Base-by-base conservation (phyloP, 2,888 invertebrate genomes). In the Temnothorax ravouxi region DNA sequence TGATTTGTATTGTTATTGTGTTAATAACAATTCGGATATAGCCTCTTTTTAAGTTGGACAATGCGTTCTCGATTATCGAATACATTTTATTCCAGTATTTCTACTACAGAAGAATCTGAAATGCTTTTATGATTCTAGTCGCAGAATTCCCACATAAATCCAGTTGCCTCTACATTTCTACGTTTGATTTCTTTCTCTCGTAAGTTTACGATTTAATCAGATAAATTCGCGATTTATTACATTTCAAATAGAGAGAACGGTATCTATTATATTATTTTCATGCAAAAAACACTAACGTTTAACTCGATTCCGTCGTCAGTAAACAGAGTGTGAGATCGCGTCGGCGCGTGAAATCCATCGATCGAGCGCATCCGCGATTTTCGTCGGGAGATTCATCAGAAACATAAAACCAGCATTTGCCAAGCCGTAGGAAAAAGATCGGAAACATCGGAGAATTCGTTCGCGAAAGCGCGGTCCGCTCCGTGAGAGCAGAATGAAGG, bases 311-410 rank as follows among this genome's bases (percentile, higher is more conserved):
- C 54, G 44, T 76, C 34, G 61, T 77, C 75, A 44, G 11, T 29
- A 77, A 82, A 52, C 75, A 61, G 61, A 69, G 74, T 59, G 59
- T 50, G 75, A 77, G 81, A 82, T 64, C 80, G 59, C 59, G 80
- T 72, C 47, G 62, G 64, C 62, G 81, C 81, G 81, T 75, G 64
- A 64, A 82, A 72, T 76, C 21, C 62, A 76, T 72, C 34, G 83
- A 76, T 77, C 75, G 83, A 83, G 81, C 61, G 54, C 47, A 50
- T 72, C 59, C 56, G 47, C 79, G 79, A 50, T 64, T 64, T 76
- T 64, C 76, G 76, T 52, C 52, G 77, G 18, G 15, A 50, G 50
- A 38, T 75, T 84, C 75, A 75, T 50, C 76, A 69, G 62, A 82
- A 77, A 59, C 85, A 59, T 69, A 50, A 38, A 21, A 50, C 76